A percentile compares a stretch with the other conserved stretches of the same genome.
Conservation (phyloP, 2,888 invertebrate species). For the Netelia inedita region DNA sequence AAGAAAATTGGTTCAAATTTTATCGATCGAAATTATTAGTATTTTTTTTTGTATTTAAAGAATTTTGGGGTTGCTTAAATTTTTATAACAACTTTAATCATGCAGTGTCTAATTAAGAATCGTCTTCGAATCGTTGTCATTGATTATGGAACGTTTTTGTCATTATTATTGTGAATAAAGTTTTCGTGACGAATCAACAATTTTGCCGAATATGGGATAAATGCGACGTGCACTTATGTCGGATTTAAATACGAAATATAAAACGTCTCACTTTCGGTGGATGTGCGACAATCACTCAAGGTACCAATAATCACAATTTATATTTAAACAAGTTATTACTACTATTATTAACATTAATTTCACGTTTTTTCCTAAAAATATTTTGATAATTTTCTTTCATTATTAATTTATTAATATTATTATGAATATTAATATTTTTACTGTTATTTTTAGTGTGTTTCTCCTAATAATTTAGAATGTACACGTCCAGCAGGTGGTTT, state of each 20-base stretch:
- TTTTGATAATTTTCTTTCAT: neutral
- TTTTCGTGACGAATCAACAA: no score
- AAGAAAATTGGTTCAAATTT: no score
- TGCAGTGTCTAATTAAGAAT: neutral
- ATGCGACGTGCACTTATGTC: constrained; percentile 3
- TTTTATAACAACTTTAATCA: constrained; percentile 13
- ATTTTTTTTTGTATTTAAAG: neutral
- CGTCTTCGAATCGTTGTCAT: neutral
- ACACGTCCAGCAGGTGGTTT: constrained; percentile 68
- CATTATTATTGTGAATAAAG: no score
- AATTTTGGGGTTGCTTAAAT: neutral
- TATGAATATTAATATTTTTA: neutral
- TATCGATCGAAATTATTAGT: no score
- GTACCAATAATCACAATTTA: constrained; percentile 16
- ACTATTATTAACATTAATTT: no score
- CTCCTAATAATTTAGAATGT: neutral
- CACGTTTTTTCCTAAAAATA: no score
- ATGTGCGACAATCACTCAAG: neutral
- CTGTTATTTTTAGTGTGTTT: neutral
- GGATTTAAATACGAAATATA: constrained; percentile 20
- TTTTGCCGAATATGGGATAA: neutral
- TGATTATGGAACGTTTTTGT: no score
- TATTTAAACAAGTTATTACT: neutral
- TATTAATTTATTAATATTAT: neutral
- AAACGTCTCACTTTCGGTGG: neutral